A percentile compares a stretch with the other conserved stretches of the same genome.
Evolutionary conservation across 2,888 invertebrate genomes (phyloP).

Genomic region (Chloromyia formosa): DNA sequence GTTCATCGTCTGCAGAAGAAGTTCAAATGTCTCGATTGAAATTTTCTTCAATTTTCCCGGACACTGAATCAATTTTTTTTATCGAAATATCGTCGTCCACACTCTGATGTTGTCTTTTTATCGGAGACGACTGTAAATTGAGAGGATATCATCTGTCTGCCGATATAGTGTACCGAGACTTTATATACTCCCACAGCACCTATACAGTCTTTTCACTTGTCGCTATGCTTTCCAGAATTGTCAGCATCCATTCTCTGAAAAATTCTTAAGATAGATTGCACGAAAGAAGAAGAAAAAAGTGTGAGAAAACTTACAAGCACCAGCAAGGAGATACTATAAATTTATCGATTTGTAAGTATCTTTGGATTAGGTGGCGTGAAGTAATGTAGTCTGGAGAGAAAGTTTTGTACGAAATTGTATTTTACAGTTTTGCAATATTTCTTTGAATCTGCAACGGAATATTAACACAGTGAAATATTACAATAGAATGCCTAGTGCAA

Average conservation of each 20-base stretch:
- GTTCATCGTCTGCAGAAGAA: conserved; percentile 29
- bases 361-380: conserved; percentile 23
- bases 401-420: conserved; percentile 2
- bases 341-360: conserved; percentile 34
- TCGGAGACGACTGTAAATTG: conserved; percentile 36
- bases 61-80: conserved; percentile 39
- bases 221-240: not conserved
- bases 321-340: conserved; percentile 17
- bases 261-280: conserved; percentile 19
- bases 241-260: not conserved
- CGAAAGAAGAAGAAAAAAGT: not conserved
- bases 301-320: conserved; percentile 18
- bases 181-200: not conserved
- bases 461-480: not conserved
- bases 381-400: conserved; percentile 16
- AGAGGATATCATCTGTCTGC: conserved; percentile 33
- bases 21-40: conserved; percentile 41
- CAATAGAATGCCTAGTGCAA: conserved; percentile 2
- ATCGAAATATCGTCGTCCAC: conserved; percentile 22
- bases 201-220: conserved; percentile 13
- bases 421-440: conserved; percentile 25
- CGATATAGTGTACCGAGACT: not conserved
- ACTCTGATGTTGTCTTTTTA: conserved; percentile 25
- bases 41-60: conserved; percentile 38
- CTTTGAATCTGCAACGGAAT: conserved; percentile 14